Evolutionary conservation across 2,797 vertebrate species (phyloP), one percentile per base, ranked within the genome.

Genomic region (Lycodopsis pacificus): DNA sequence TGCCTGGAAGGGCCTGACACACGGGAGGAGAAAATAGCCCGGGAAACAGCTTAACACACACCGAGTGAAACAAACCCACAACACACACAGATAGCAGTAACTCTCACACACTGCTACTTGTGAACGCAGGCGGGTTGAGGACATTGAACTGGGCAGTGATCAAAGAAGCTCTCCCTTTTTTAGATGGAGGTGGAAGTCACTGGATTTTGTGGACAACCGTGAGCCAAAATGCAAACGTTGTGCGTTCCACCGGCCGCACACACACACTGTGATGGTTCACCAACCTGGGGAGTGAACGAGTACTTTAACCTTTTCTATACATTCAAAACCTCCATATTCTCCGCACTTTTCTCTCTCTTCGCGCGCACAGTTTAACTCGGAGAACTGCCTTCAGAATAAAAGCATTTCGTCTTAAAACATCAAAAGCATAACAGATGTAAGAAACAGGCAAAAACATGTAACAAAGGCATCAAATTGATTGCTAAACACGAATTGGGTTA

Each of bases 1-100:
- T 76, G 82, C 80, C 73, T 85, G 54, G 62, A 51, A 79, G 80
- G 72, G 38, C 56, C 73, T 73, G 79, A 74, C 74, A 83, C 72
- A 76, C 51, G 68, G 46, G 34, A 51, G 64, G 36, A 73, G 44
- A 65, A 84, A 64, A 82, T 25, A 81, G 38, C 49, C 32, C 69
- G 62, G 74, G 51, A 82, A 65, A 73, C 42, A 79, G 73, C 44
- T 20, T 32, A 44, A 63, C 8, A 48, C 34, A 69, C 44, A 71
- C 15, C 54, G 4, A 46, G 61, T 49, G 44, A 70, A 2, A 49
- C 66, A 71, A 25, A 57, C 34, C n/a, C 51, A 53, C 15, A 2
- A 49, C 70, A 74, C 57, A 53, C 58, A 64, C 79, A 64, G 30
- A 75, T 4, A 67, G 13, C 30, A 67, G 46, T 20, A 6, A 71